Percentiles rank a stretch among this genome's conserved stretches.
Evolutionary conservation across 1,140 invertebrate species (phyloP).

Genomic region (Atta cephalotes): DNA sequence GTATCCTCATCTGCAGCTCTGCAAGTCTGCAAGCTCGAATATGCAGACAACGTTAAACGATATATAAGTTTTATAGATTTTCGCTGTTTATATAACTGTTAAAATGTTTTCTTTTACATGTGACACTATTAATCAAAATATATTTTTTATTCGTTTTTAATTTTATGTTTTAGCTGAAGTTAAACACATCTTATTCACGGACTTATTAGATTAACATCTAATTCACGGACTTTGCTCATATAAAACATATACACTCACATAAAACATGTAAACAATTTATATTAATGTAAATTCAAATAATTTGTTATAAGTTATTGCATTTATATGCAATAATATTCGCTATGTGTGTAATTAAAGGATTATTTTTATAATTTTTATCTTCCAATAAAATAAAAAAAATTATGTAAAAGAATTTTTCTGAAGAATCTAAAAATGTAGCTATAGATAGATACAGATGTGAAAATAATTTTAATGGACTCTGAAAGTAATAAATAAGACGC

Average conservation of each 20-base stretch:
- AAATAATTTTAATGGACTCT: too few relatives aligned
- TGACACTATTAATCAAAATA: background rate
- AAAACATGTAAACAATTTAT: background rate
- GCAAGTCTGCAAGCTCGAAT: conserved; percentile 15
- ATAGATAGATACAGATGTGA: too few relatives aligned
- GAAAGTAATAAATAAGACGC: too few relatives aligned
- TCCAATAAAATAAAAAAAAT: background rate
- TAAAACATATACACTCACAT: background rate
- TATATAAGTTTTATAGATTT: background rate
- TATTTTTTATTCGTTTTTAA: background rate
- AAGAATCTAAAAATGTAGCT: too few relatives aligned
- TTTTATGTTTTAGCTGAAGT: background rate
- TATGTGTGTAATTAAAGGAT: background rate
- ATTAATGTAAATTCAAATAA: background rate
- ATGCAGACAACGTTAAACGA: background rate
- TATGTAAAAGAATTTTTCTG: too few relatives aligned
- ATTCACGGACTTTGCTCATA: background rate
- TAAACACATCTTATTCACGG: background rate
- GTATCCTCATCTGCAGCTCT: conserved; percentile 11
- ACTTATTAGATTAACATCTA: background rate
- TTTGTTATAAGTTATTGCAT: background rate
- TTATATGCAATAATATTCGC: background rate
- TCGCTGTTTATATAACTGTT: background rate
- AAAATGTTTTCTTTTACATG: background rate
- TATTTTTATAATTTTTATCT: conserved; percentile 6